phyloP scores from a whole-genome alignment of 2,113 vertebrate genomes.

The Bettongia penicillata region DNA sequence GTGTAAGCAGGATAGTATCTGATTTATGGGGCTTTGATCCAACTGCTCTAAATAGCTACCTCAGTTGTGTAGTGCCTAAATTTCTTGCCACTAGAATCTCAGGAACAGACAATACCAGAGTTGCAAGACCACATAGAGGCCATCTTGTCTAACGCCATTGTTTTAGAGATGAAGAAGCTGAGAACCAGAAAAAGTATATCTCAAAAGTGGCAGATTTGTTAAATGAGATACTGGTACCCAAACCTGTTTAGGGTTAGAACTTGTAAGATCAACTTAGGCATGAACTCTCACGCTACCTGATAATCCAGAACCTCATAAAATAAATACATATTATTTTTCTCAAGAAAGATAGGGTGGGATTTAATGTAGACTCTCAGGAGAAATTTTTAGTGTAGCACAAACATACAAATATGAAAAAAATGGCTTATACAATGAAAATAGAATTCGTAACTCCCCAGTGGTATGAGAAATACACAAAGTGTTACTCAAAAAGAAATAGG shows the following conservation, averaged over 20 bases:
- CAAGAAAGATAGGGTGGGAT: background rate
- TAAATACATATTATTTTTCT: background rate
- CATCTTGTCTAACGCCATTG: background rate
- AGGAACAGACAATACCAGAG: background rate
- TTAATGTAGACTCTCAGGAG: background rate
- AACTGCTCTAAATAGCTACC: background rate
- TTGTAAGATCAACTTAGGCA: background rate
- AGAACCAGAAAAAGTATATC: background rate
- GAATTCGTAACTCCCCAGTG: background rate
- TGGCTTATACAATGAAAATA: background rate
- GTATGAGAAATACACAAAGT: background rate
- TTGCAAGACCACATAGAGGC: background rate
- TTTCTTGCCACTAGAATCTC: background rate
- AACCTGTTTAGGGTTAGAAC: background rate
- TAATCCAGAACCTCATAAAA: background rate
- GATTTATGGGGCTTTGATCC: background rate
- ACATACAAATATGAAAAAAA: background rate
- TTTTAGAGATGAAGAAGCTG: background rate
- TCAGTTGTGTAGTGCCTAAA: background rate
- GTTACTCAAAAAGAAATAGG: background rate
- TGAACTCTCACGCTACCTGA: background rate
- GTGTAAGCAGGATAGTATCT: background rate
- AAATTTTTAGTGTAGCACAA: background rate
- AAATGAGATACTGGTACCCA: background rate
- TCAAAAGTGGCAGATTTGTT: background rate